Conservation (phyloP, 1,140 invertebrate genomes). For the Trichonephila inaurata region DNA sequence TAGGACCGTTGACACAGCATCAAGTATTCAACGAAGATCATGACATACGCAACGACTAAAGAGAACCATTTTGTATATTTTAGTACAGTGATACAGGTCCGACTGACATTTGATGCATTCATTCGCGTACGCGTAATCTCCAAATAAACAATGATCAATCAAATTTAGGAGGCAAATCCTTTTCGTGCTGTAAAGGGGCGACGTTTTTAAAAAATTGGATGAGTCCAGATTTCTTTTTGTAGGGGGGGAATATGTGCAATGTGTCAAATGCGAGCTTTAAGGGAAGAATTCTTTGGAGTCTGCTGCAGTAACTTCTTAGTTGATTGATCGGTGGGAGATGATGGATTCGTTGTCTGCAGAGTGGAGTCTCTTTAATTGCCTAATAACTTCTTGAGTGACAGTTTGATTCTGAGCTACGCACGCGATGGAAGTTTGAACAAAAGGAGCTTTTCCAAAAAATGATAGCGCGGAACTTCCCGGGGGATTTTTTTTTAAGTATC, state of each 20-base stretch:
- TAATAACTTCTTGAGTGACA: conserved; percentile 42
- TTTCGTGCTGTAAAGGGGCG: conserved; percentile 22
- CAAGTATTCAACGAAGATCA: conserved; percentile 14
- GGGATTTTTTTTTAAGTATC: too few species aligned
- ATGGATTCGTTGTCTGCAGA: conserved; percentile 50
- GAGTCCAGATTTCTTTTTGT: neutral
- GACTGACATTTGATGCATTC: neutral
- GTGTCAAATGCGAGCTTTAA: conserved; percentile 41
- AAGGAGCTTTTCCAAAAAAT: neutral
- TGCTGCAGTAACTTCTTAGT: conserved; percentile 5
- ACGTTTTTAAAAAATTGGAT: conserved; percentile 36
- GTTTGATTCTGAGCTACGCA: conserved; percentile 16
- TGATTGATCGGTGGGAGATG: conserved; percentile 35
- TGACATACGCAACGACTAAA: neutral
- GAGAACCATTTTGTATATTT: neutral
- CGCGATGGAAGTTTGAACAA: neutral
- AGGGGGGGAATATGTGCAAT: neutral
- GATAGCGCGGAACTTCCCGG: too few species aligned
- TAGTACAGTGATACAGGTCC: neutral
- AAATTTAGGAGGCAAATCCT: conserved; percentile 8
- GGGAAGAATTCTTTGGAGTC: conserved; percentile 53
- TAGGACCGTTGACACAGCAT: neutral
- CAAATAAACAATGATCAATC: conserved; percentile 47
- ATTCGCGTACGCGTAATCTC: neutral
- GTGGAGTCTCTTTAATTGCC: conserved; percentile 41